phyloP scores from a whole-genome alignment of 2,888 invertebrate genomes.

The Azorinus chamasolen region DNA sequence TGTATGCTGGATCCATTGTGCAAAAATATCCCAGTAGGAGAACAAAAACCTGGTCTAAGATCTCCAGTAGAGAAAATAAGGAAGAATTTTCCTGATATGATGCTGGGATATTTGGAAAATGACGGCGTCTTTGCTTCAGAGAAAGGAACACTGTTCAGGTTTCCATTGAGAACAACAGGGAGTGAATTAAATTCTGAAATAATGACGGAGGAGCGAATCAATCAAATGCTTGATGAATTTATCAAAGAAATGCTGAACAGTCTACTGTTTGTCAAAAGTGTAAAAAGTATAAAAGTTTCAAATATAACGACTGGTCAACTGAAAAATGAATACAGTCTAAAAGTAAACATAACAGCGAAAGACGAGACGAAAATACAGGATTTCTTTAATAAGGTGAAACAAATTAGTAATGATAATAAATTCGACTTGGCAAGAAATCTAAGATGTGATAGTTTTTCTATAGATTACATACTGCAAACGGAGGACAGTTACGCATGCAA shows the following conservation, averaged over 20 bases:
- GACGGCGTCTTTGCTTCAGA: conserved; percentile 21
- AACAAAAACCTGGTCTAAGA: conserved; percentile 18
- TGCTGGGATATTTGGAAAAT: conserved; percentile 58
- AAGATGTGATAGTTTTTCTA: conserved; percentile 12
- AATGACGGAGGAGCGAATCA: conserved; percentile 17
- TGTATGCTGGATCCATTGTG: conserved; percentile 77
- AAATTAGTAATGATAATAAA: conserved; percentile 1
- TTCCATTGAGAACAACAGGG: conserved; percentile 59
- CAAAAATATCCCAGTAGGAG: conserved; percentile 22
- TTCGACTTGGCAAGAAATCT: conserved; percentile 5
- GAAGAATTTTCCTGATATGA: conserved; percentile 51
- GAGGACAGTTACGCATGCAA: conserved; percentile 8
- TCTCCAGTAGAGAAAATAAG: conserved; percentile 38
- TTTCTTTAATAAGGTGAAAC: conserved; percentile 32
- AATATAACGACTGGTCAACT: conserved; percentile 40
- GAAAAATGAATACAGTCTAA: conserved; percentile 43
- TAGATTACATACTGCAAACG: conserved; percentile 25
- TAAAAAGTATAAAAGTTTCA: conserved; percentile 28
- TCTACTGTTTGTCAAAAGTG: conserved; percentile 53
- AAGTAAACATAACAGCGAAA: conserved; percentile 19
- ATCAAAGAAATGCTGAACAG: conserved; percentile 29
- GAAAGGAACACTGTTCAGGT: conserved; percentile 61
- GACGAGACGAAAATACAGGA: conserved; percentile 12
- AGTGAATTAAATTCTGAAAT: conserved; percentile 70
- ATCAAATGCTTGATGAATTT: conserved; percentile 24